Conservation (phyloP, 2,113 vertebrate species). For the Engraulis encrasicolus region DNA sequence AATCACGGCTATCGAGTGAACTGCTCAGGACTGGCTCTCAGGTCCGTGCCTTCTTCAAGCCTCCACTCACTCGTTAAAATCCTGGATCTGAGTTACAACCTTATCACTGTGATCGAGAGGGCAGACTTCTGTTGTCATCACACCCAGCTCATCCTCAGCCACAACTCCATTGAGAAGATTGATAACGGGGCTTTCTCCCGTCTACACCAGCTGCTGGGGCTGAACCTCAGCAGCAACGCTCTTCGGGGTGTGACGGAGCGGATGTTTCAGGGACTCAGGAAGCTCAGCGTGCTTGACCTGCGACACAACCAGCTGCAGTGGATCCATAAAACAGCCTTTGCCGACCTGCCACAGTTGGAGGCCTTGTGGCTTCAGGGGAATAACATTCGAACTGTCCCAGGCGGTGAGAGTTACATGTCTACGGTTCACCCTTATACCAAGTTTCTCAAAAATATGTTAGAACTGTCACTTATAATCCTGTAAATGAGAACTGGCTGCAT, state of each 20-base stretch:
- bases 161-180: conserved; percentile 29
- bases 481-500: background rate
- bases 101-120: conserved; percentile 2
- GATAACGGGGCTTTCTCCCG: conserved; percentile 14
- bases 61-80: background rate
- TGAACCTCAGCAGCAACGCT: conserved; percentile 33
- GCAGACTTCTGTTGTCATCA: background rate
- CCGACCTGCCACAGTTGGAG: background rate
- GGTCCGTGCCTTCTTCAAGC: background rate
- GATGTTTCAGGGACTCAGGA: conserved; percentile 19
- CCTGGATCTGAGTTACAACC: conserved; percentile 28
- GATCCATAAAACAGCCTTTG: background rate
- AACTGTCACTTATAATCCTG: background rate
- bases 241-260: background rate
- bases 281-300: conserved; percentile 34
- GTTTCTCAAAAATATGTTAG: background rate
- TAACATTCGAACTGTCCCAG: conserved; percentile 19
- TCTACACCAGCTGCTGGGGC: background rate
- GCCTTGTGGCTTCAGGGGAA: conserved; percentile 38
- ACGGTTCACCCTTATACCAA: background rate
- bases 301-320: conserved; percentile 29
- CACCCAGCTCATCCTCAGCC: conserved; percentile 33
- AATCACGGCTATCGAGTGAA: background rate
- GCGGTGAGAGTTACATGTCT: conserved; percentile 6
- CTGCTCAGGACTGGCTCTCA: background rate